Percentiles rank a stretch among this genome's conserved stretches.
phyloP scores from a whole-genome alignment of 2,888 invertebrate species.

The Phasia obesa region DNA sequence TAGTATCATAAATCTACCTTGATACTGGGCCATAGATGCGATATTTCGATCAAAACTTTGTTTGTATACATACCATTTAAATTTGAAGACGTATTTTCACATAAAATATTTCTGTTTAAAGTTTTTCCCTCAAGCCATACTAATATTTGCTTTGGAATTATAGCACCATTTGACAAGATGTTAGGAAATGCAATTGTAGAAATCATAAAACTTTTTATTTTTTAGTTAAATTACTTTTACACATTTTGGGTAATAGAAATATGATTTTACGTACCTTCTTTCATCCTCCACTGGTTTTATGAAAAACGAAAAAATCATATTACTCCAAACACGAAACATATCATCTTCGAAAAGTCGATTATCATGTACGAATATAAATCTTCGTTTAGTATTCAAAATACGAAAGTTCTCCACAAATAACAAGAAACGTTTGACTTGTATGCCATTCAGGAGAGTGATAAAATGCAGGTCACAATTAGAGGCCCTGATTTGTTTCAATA shows the following conservation, averaged over 20 bases:
- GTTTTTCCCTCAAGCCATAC: constrained; percentile 87
- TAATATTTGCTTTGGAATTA: constrained; percentile 86
- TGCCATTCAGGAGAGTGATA: constrained; percentile 88
- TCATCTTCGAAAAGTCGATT: constrained; percentile 86
- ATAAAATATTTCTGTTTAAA: constrained; percentile 76
- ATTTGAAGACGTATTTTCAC: constrained; percentile 79
- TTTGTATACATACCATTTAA: constrained; percentile 76
- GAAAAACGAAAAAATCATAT: constrained; percentile 89
- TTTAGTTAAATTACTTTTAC: background rate
- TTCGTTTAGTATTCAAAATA: constrained; percentile 87
- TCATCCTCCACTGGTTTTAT: constrained; percentile 82
- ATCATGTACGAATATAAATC: constrained; percentile 88
- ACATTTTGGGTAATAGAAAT: background rate
- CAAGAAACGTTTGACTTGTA: constrained; percentile 87
- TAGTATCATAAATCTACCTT: background rate
- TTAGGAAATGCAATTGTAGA: constrained; percentile 90
- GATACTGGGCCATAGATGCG: background rate
- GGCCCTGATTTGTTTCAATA: constrained; percentile 84
- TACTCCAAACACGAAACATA: constrained; percentile 89
- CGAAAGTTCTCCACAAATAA: constrained; percentile 88
- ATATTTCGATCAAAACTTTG: background rate
- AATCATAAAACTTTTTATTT: constrained; percentile 86
- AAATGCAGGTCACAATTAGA: constrained; percentile 88
- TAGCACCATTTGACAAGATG: constrained; percentile 82
- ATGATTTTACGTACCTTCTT: constrained; percentile 40